These are phyloP conservation scores for Cephus spinipes DNA, from an alignment of 2,888 invertebrate genomes.

Conservation along the genomic window DNA sequence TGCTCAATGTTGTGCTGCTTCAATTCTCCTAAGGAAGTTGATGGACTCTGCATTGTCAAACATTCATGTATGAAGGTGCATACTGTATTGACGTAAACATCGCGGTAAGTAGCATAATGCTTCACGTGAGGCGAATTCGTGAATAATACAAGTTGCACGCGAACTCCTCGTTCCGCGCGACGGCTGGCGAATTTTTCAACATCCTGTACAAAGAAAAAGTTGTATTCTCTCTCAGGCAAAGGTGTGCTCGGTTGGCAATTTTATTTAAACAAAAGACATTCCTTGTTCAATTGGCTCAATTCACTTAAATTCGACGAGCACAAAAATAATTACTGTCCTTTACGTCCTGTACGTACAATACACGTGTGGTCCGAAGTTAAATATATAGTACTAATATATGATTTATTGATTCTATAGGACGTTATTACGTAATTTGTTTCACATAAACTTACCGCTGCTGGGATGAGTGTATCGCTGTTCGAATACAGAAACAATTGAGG, in stretches of 20 bases:
- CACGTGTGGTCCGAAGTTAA: background rate
- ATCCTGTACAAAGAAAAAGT: conserved; percentile 66
- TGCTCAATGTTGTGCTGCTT: conserved; percentile 16
- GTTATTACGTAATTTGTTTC: conserved; percentile 9
- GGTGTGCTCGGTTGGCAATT: background rate
- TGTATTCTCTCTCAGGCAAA: no score
- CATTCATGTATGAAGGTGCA: conserved; percentile 74
- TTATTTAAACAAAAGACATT: background rate
- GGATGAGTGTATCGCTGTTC: conserved; percentile 76
- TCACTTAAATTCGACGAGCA: no score
- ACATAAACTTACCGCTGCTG: conserved; percentile 67
- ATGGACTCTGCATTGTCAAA: conserved; percentile 49
- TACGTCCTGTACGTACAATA: background rate
- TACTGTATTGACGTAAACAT: conserved; percentile 73
- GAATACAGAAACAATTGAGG: conserved; percentile 82
- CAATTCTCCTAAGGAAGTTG: background rate
- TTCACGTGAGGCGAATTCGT: conserved; percentile 82
- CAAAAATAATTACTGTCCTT: no score
- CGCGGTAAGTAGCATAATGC: conserved; percentile 75
- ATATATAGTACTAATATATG: conserved; percentile 13
- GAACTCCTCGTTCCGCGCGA: conserved; percentile 72
- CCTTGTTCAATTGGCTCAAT: no score
- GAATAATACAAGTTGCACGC: conserved; percentile 74
- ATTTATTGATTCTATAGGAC: background rate
- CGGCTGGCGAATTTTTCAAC: conserved; percentile 75